A percentile compares a stretch with the other conserved stretches of the same genome.
Conservation (phyloP, 2,797 vertebrate genomes). For the Xyrichtys novacula region DNA sequence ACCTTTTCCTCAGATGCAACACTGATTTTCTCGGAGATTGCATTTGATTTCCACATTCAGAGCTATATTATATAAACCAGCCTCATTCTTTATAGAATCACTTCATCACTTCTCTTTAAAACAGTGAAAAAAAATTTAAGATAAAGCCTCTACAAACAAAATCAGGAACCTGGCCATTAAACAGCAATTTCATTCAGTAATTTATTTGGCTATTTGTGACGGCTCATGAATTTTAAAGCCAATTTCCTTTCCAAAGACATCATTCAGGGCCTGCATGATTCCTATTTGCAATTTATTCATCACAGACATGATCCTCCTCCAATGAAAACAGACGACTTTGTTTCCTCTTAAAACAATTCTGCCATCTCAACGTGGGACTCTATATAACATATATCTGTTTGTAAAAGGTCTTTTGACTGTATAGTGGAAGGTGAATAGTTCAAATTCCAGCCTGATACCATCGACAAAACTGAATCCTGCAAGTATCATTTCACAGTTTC, state of each 20-base stretch:
- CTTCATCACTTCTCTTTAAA: too few relatives aligned
- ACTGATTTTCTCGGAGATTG: too few relatives aligned
- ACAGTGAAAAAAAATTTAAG: not conserved
- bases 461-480: conserved; percentile 27
- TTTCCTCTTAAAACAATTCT: conserved; percentile 56
- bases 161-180: not conserved
- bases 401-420: conserved; percentile 36
- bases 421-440: conserved; percentile 40
- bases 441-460: conserved; percentile 58
- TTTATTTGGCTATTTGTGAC: conserved; percentile 19
- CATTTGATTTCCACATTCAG: too few relatives aligned
- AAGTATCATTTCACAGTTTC: conserved; percentile 40
- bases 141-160: not conserved
- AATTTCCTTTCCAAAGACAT: conserved; percentile 40
- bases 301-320: conserved; percentile 39
- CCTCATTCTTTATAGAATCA: too few relatives aligned
- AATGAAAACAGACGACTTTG: conserved; percentile 46
- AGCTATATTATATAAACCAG: too few relatives aligned
- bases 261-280: conserved; percentile 14
- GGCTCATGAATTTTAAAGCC: conserved; percentile 9
- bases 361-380: conserved; percentile 12
- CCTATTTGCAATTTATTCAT: conserved; percentile 55
- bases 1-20: too few relatives aligned
- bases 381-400: conserved; percentile 19
- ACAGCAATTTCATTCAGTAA: conserved; percentile 2